Percentiles rank a stretch among this genome's conserved stretches.
Evolutionary conservation across 2,888 invertebrate genomes (phyloP).

Genomic region (Frankliniella intonsa): DNA sequence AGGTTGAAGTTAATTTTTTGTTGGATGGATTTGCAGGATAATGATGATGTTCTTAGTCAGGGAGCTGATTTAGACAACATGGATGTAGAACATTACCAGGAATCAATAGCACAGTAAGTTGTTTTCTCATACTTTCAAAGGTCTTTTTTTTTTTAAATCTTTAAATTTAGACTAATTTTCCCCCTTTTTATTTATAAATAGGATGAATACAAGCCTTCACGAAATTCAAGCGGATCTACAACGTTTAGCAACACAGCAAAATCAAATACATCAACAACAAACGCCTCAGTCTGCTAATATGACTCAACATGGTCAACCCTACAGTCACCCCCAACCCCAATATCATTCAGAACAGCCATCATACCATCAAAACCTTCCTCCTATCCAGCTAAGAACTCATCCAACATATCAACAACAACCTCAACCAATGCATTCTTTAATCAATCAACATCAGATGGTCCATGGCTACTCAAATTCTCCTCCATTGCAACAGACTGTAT

Average conservation of each 20-base stretch:
- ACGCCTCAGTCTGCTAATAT: background rate
- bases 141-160: slow-evolving; percentile 31
- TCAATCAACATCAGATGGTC: slow-evolving; percentile 6
- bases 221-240: slow-evolving; percentile 94
- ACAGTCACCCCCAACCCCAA: slow-evolving; percentile 38
- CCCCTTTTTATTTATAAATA: slow-evolving; percentile 42
- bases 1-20: no score
- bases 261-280: slow-evolving; percentile 56
- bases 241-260: slow-evolving; percentile 76
- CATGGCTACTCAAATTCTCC: slow-evolving; percentile 6
- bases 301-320: background rate
- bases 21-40: slow-evolving; percentile 49
- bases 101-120: slow-evolving; percentile 74
- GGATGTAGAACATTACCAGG: slow-evolving; percentile 77
- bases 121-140: background rate
- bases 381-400: slow-evolving; percentile 45
- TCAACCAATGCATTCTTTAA: slow-evolving; percentile 1
- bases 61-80: slow-evolving; percentile 75
- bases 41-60: slow-evolving; percentile 55
- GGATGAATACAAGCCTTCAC: slow-evolving; percentile 89
- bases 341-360: slow-evolving; percentile 48
- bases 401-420: slow-evolving; percentile 43
- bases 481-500: background rate
- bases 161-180: slow-evolving; percentile 30
- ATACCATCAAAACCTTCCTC: slow-evolving; percentile 48